phyloP scores from a whole-genome alignment of 2,113 vertebrate species.

The Bettongia penicillata region DNA sequence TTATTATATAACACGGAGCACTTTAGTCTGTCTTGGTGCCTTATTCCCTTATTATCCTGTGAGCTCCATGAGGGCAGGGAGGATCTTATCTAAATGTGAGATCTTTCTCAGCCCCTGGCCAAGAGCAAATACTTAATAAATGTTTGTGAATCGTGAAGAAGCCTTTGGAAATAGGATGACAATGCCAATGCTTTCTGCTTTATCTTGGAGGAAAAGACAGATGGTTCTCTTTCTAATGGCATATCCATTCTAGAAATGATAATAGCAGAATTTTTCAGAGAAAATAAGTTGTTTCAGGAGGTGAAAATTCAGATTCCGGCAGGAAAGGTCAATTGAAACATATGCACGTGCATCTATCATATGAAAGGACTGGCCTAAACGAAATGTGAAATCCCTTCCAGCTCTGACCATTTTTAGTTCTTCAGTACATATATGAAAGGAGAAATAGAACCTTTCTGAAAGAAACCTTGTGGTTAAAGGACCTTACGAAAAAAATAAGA shows the following conservation, averaged over 20 bases:
- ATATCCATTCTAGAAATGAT: background rate
- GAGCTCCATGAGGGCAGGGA: background rate
- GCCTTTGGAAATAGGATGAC: background rate
- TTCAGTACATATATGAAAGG: background rate
- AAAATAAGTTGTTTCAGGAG: background rate
- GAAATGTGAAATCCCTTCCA: background rate
- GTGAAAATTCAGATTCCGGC: background rate
- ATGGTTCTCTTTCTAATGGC: background rate
- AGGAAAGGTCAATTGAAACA: background rate
- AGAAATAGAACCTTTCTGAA: background rate
- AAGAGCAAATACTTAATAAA: background rate
- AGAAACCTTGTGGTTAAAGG: background rate
- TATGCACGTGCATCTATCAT: background rate
- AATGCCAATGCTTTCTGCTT: background rate
- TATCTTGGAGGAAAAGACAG: background rate
- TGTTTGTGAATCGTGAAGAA: background rate
- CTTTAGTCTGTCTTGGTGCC: background rate
- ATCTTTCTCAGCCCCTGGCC: background rate
- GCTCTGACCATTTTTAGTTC: background rate
- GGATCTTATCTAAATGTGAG: background rate
- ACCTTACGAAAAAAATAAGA: background rate
- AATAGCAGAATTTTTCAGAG: background rate
- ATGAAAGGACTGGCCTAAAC: background rate
- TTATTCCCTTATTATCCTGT: background rate
- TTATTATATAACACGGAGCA: background rate